phyloP scores from a whole-genome alignment of 2,797 vertebrate species.

The Ctenosaura bakeri region DNA sequence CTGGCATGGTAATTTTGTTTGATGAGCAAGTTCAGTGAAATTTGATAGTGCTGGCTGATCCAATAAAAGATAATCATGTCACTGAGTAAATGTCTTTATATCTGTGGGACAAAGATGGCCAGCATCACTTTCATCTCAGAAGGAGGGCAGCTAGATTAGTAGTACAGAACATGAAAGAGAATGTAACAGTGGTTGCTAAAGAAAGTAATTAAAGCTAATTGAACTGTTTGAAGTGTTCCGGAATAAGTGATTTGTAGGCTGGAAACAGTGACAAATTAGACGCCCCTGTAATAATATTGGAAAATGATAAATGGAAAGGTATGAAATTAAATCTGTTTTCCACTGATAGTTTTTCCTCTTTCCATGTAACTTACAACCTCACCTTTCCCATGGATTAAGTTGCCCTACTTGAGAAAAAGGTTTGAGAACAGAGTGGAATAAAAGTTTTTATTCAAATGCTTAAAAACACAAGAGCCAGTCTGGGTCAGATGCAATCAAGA shows the following conservation, averaged over 20 bases:
- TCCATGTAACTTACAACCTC: neutral
- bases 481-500: neutral
- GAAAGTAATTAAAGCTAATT: conserved; percentile 41
- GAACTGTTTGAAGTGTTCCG: conserved; percentile 7
- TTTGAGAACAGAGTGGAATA: too few relatives aligned
- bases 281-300: neutral
- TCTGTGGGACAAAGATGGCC: conserved; percentile 12
- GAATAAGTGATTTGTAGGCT: conserved; percentile 10
- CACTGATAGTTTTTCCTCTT: neutral
- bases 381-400: neutral
- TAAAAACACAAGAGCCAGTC: neutral
- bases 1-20: conserved; percentile 24
- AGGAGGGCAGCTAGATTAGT: conserved; percentile 28
- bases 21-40: conserved; percentile 24
- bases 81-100: conserved; percentile 22
- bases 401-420: neutral
- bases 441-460: too few relatives aligned
- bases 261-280: neutral
- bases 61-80: conserved; percentile 21
- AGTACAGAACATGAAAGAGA: conserved; percentile 9
- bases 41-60: neutral
- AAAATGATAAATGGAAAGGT: neutral
- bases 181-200: conserved; percentile 11
- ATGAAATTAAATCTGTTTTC: neutral
- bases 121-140: conserved; percentile 36